A percentile compares a stretch with the other conserved stretches of the same genome.
These are phyloP conservation scores for Metopolophium dirhodum DNA, from an alignment of 1,140 invertebrate species.

Conservation along the genomic window DNA sequence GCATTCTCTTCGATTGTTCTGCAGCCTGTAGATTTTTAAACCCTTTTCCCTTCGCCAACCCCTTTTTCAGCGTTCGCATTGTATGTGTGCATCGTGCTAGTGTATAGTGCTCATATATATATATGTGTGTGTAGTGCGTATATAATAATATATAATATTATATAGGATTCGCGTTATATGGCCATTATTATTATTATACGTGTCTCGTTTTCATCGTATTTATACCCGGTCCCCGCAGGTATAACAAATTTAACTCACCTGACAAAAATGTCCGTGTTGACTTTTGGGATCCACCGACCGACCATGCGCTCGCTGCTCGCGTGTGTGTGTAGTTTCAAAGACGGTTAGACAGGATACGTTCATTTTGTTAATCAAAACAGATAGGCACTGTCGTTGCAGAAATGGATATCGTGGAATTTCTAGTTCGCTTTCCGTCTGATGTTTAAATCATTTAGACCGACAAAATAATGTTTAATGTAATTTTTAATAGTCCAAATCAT, in stretches of 20 bases:
- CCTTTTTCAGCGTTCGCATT: slow-evolving; percentile 20
- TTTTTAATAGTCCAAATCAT: slow-evolving; percentile 1
- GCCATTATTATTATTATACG: slow-evolving; percentile 30
- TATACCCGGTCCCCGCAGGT: no score
- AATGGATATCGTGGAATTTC: neutral
- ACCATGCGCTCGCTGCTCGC: neutral
- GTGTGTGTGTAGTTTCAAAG: neutral
- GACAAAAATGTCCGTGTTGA: slow-evolving; percentile 11
- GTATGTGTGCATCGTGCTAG: neutral
- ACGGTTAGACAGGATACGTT: neutral
- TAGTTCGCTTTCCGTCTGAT: neutral
- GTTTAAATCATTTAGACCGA: neutral
- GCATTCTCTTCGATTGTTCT: slow-evolving; percentile 45
- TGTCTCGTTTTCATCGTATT: slow-evolving; percentile 2
- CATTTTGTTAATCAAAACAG: neutral
- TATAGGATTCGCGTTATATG: slow-evolving; percentile 33
- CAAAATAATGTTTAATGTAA: neutral
- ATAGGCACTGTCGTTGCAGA: neutral
- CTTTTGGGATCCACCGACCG: neutral
- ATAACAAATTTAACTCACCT: slow-evolving; percentile 38
- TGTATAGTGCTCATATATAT: neutral
- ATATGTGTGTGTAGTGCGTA: neutral
- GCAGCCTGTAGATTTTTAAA: slow-evolving; percentile 32
- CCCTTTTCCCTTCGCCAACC: slow-evolving; percentile 42
- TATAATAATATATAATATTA: neutral